Percentiles rank a stretch among this genome's conserved stretches.
These are phyloP conservation scores for Peucedramus taeniatus DNA, from an alignment of 2,113 vertebrate genomes.

Conservation along the genomic window DNA sequence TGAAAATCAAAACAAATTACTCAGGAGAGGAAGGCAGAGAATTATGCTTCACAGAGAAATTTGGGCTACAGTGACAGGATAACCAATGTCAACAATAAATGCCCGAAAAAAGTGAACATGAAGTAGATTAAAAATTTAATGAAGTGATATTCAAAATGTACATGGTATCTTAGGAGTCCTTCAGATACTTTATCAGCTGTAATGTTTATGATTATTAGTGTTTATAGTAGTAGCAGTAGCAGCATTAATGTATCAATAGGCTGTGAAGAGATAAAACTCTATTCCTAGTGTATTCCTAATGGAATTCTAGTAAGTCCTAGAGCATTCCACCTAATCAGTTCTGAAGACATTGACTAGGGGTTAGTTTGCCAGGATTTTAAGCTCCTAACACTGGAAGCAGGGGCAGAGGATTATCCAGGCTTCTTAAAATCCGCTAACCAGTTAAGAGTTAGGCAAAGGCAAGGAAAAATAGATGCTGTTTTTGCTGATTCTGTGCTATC, in stretches of 20 bases:
- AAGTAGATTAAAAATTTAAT: background rate
- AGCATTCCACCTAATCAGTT: background rate
- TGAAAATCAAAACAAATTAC: background rate
- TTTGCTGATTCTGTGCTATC: background rate
- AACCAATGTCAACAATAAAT: background rate
- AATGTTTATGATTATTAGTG: background rate
- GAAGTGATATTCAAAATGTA: background rate
- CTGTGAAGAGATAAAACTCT: background rate
- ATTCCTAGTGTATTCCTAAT: background rate
- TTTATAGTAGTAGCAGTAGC: background rate
- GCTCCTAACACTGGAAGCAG: background rate
- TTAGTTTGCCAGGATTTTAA: background rate
- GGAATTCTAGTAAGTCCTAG: background rate
- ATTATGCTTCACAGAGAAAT: background rate
- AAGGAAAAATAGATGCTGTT: background rate
- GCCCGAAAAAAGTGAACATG: background rate
- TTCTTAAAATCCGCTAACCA: background rate
- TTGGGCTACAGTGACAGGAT: background rate
- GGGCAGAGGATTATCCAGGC: background rate
- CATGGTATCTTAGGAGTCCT: background rate
- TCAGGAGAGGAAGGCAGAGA: background rate
- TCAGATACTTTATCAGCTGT: background rate
- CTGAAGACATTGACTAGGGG: background rate
- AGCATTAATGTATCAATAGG: background rate
- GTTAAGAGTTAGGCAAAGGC: background rate